These are phyloP conservation scores for Megaustenia siamemsis DNA, from an alignment of 2,888 invertebrate species.

Conservation along the genomic window DNA sequence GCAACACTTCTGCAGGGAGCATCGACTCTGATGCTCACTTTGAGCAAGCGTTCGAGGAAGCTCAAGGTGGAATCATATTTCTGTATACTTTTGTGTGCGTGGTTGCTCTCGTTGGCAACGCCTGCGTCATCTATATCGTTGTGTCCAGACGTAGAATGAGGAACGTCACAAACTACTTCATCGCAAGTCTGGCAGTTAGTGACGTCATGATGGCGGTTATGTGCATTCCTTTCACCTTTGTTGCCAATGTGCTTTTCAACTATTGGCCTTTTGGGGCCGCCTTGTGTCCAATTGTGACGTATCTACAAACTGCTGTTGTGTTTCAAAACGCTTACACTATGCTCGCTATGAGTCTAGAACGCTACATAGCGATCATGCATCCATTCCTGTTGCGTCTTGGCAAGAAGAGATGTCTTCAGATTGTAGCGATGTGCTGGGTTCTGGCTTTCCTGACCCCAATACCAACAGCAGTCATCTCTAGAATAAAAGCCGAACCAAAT, in stretches of 20 bases:
- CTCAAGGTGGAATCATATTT: constrained; percentile 30
- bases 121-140: constrained; percentile 58
- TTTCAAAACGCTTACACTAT: constrained; percentile 92
- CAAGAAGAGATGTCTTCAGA: constrained; percentile 85
- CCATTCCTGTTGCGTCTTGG: constrained; percentile 90
- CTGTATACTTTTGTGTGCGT: constrained; percentile 49
- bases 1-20: neutral
- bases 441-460: constrained; percentile 89
- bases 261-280: constrained; percentile 94
- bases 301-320: constrained; percentile 82
- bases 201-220: constrained; percentile 80
- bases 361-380: constrained; percentile 94
- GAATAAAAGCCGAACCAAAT: constrained; percentile 32
- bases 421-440: constrained; percentile 87
- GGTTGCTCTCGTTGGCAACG: constrained; percentile 58
- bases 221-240: constrained; percentile 83
- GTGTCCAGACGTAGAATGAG: constrained; percentile 89
- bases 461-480: constrained; percentile 87
- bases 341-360: constrained; percentile 92
- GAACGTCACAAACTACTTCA: constrained; percentile 90
- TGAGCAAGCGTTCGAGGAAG: constrained; percentile 6
- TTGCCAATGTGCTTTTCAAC: constrained; percentile 87
- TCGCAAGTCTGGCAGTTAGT: constrained; percentile 78
- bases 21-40: neutral
- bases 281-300: constrained; percentile 91